These are phyloP conservation scores for Ecliptopera silaceata DNA, from an alignment of 2,888 invertebrate species.

Conservation along the genomic window DNA sequence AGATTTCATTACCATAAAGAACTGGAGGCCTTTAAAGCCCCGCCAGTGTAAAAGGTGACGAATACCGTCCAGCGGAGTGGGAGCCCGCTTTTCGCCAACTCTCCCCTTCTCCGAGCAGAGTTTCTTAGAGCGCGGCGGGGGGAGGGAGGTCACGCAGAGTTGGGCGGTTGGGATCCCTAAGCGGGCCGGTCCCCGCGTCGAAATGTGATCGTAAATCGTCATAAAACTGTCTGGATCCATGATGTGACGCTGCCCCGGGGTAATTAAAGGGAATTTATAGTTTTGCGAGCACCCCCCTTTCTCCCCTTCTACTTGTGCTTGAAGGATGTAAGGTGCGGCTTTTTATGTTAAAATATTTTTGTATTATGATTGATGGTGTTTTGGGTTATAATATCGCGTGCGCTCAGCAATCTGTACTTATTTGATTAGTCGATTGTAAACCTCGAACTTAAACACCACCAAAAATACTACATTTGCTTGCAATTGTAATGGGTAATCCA, in stretches of 20 bases:
- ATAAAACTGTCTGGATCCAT: slow-evolving; percentile 89
- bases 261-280: slow-evolving; percentile 85
- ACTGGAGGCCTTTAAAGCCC: slow-evolving; percentile 83
- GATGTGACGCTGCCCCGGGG: slow-evolving; percentile 87
- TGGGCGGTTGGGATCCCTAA: slow-evolving; percentile 66
- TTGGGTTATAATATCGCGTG: slow-evolving; percentile 28
- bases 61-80: slow-evolving; percentile 57
- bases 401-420: slow-evolving; percentile 14
- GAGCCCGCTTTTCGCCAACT: slow-evolving; percentile 43
- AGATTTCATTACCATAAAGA: slow-evolving; percentile 84
- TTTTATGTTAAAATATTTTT: slow-evolving; percentile 41
- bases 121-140: slow-evolving; percentile 42
- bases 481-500: no score
- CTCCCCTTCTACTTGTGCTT: slow-evolving; percentile 36
- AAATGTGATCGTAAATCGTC: slow-evolving; percentile 84
- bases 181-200: slow-evolving; percentile 78
- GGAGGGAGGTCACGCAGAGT: slow-evolving; percentile 41
- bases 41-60: slow-evolving; percentile 81
- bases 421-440: slow-evolving; percentile 8
- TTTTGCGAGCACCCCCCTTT: slow-evolving; percentile 57
- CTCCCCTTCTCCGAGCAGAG: slow-evolving; percentile 31
- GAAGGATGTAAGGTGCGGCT: slow-evolving; percentile 39
- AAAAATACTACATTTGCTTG: background rate
- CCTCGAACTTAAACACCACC: background rate
- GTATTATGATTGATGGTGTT: slow-evolving; percentile 40